These are phyloP conservation scores for Acanthosoma haemorrhoidale DNA, from an alignment of 2,888 invertebrate species.

Conservation along the genomic window DNA sequence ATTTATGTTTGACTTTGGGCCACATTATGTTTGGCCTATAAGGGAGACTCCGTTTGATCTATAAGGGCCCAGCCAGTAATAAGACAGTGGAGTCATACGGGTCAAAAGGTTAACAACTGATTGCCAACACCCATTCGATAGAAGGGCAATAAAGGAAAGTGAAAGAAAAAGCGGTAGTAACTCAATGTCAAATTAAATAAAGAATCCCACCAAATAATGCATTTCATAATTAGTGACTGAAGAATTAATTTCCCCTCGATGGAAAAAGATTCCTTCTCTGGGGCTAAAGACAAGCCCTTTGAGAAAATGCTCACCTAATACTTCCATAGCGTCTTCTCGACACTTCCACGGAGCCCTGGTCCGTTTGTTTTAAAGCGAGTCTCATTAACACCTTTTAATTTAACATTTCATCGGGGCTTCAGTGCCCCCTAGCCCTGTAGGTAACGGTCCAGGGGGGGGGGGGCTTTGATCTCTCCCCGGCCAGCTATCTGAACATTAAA, in stretches of 20 bases:
- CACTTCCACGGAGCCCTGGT: background rate
- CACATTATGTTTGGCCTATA: constrained; percentile 8
- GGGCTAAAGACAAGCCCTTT: background rate
- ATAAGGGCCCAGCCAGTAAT: constrained; percentile 1
- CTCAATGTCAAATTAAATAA: too few species aligned
- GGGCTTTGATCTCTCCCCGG: constrained; percentile 16
- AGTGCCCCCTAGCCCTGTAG: background rate
- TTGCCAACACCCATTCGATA: too few species aligned
- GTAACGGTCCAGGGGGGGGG: too few species aligned
- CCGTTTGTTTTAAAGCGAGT: constrained; percentile 22
- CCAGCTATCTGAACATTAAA: too few species aligned
- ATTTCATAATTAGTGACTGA: constrained; percentile 10
- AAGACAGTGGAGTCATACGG: too few species aligned
- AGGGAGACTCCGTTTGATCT: constrained; percentile 9
- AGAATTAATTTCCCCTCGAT: constrained; percentile 2
- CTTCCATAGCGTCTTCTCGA: background rate
- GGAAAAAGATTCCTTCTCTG: background rate
- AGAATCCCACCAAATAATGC: background rate
- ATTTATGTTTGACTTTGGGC: constrained; percentile 10
- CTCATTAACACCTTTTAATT: constrained; percentile 27
- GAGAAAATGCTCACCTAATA: constrained; percentile 5
- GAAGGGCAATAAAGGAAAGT: too few species aligned
- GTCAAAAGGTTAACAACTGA: too few species aligned
- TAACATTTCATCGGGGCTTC: background rate
- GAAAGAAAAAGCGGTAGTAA: too few species aligned